Evolutionary conservation across 2,888 invertebrate genomes (phyloP).

Genomic region (Trachelus stipa): DNA sequence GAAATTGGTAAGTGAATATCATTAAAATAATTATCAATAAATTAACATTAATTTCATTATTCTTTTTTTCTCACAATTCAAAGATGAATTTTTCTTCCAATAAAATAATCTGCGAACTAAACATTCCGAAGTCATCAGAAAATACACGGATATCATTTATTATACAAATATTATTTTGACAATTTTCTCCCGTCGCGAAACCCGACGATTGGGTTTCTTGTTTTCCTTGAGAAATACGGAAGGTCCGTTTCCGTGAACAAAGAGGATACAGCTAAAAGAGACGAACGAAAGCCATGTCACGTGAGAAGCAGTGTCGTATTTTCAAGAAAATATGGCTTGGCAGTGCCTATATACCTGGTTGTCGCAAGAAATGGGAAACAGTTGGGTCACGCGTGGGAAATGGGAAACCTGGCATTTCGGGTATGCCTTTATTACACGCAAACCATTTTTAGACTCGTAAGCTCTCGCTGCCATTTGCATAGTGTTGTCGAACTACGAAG

Average conservation of each 20-base stretch:
- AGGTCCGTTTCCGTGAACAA: no score
- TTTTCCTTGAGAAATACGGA: no score
- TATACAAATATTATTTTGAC: no score
- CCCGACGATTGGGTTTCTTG: no score
- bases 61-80: not conserved
- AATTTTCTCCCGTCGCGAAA: no score
- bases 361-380: not conserved
- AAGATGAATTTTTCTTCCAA: not conserved
- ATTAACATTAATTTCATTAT: no score
- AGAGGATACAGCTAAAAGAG: no score
- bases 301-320: not conserved
- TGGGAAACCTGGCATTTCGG: not conserved
- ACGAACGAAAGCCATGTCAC: no score
- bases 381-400: not conserved
- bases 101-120: no score
- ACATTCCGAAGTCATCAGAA: no score
- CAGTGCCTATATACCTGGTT: not conserved
- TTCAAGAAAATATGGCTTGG: not conserved
- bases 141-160: no score
- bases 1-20: constrained; percentile 90
- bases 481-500: not conserved
- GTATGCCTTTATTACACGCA: not conserved
- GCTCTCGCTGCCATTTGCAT: not conserved
- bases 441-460: not conserved
- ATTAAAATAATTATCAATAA: not conserved